phyloP scores from a whole-genome alignment of 2,888 invertebrate species.

The Ormyrus nitidulus region DNA sequence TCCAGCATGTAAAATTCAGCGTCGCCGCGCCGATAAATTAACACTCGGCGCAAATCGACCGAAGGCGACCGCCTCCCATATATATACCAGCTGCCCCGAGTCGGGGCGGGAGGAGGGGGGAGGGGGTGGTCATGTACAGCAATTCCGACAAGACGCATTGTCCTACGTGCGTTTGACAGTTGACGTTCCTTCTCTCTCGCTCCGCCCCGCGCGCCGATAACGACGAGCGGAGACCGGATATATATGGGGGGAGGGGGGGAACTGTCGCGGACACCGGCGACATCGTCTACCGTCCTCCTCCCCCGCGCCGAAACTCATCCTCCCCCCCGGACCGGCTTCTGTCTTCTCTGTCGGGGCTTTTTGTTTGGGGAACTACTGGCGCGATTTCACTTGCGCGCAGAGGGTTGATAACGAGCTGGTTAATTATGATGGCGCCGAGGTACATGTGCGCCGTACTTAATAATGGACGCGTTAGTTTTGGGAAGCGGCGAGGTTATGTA shows the following conservation, averaged over 20 bases:
- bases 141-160: conserved; percentile 55
- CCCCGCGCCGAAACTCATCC: not conserved
- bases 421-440: no score
- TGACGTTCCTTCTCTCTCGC: conserved; percentile 58
- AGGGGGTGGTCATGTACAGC: conserved; percentile 1
- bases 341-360: conserved; percentile 8
- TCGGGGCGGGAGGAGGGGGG: not conserved
- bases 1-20: conserved; percentile 20
- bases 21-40: conserved; percentile 30
- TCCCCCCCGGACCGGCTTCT: not conserved
- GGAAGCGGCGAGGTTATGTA: no score
- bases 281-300: not conserved
- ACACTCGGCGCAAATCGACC: not conserved
- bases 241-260: conserved; percentile 5
- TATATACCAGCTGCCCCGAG: not conserved
- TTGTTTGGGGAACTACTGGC: not conserved
- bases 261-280: conserved; percentile 53
- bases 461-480: no score
- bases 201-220: conserved; percentile 37
- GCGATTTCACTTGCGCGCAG: not conserved
- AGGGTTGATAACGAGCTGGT: no score
- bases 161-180: conserved; percentile 62
- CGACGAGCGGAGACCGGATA: conserved; percentile 23
- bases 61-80: not conserved
- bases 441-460: no score